These are phyloP conservation scores for Papilio helenus DNA, from an alignment of 1,140 invertebrate species.

Conservation along the genomic window DNA sequence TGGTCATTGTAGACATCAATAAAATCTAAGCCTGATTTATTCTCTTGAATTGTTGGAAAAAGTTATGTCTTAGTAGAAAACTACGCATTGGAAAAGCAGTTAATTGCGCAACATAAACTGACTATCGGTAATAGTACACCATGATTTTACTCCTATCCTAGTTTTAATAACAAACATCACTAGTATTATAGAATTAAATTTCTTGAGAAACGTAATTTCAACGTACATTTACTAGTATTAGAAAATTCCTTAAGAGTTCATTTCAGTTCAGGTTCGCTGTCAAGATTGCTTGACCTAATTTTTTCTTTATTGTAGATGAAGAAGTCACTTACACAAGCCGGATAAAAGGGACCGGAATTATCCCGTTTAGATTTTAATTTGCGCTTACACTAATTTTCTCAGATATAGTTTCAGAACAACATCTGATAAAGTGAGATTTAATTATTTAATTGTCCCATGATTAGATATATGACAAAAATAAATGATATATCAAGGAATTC, in stretches of 20 bases:
- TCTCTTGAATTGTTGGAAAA: no score
- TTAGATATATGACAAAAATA: no score
- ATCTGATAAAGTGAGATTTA: neutral
- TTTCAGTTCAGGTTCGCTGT: constrained; percentile 13
- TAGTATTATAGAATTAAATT: neutral
- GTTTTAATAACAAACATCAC: neutral
- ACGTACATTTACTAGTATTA: constrained; percentile 15
- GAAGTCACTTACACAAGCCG: constrained; percentile 7
- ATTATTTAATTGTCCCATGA: no score
- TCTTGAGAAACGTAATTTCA: neutral
- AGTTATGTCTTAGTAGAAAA: no score
- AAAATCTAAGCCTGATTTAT: neutral
- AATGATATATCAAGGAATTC: no score
- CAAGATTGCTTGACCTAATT: constrained; percentile 25
- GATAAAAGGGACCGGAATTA: constrained; percentile 4
- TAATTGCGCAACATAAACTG: neutral
- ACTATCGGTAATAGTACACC: neutral
- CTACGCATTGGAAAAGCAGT: neutral
- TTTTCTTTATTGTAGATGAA: constrained; percentile 13
- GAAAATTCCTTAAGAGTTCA: constrained; percentile 20
- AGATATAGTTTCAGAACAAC: neutral
- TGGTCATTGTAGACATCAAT: neutral
- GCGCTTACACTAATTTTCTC: neutral
- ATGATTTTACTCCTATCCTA: neutral
- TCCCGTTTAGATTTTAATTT: neutral